Conservation (phyloP, 2,113 vertebrate species). For the Corydoras sp. region DNA sequence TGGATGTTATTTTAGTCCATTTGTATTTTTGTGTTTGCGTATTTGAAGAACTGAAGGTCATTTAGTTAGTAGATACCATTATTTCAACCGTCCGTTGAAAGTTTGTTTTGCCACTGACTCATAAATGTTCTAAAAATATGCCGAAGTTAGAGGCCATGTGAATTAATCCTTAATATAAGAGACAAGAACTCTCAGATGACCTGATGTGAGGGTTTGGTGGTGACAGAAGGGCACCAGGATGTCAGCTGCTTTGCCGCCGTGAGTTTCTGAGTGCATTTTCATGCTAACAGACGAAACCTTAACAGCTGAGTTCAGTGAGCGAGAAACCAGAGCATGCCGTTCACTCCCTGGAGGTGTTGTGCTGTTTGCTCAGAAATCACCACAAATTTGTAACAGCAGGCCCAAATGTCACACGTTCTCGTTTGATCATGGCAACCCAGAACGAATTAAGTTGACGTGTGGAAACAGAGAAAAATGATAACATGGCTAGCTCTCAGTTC, state of each 20-base stretch:
- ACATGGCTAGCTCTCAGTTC: slow-evolving; percentile 46
- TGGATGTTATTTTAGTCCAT: too few species aligned
- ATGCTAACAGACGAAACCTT: not conserved
- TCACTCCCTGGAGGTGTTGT: not conserved
- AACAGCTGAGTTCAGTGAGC: not conserved
- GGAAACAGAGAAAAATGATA: too few species aligned
- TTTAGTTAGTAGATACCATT: too few species aligned
- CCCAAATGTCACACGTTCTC: slow-evolving; percentile 1
- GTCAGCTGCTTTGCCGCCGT: not conserved
- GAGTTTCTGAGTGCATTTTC: slow-evolving; percentile 10
- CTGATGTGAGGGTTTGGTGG: slow-evolving; percentile 2
- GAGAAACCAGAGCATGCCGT: slow-evolving; percentile 8
- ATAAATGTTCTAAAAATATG: too few species aligned
- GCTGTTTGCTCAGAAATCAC: not conserved
- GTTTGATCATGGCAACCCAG: not conserved
- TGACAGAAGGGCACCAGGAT: slow-evolving; percentile 31
- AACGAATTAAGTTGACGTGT: too few species aligned
- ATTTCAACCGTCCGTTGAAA: too few species aligned
- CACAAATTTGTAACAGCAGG: not conserved
- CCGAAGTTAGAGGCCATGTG: too few species aligned
- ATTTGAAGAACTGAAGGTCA: too few species aligned
- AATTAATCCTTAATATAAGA: not conserved
- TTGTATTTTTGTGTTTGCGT: too few species aligned
- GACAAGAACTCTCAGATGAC: not conserved
- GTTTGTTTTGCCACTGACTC: too few species aligned